Evolutionary conservation across 2,888 invertebrate genomes (phyloP), one percentile per base, ranked within the genome.

Genomic region (Macropis europaea): DNA sequence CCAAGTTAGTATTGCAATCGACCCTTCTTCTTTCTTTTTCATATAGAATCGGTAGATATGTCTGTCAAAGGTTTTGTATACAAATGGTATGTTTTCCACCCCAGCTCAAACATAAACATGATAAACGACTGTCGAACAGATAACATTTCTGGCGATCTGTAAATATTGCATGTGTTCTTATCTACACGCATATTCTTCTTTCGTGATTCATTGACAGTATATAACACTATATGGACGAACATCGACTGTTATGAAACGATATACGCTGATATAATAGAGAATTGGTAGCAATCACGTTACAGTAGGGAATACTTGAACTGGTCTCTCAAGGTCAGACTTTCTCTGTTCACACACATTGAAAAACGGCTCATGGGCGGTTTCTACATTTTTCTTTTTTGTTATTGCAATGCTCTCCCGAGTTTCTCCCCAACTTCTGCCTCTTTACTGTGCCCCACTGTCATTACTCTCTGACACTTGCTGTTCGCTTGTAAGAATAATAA

Each of bases 1-100:
- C 97, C 93, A 98, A 97, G 97, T 97, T 94, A 93, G 96, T 94
- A 91, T 73, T 73, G 34, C 15, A 62, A 48, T 62, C 34, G 13
- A 45, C n/a, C n/a, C 22, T 24, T 17, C 1, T 42, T 17, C 11
- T 32, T 26, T 52, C 7, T 11, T 36, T n/a, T 36, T 3, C 9
- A 3, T 34, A 11, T 34, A 11, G 15, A 0, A 43, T 40, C 28
- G n/a, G 22, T 50, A 43, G 42, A 60, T 9, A 11, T 15, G 9
- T 34, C 32, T 3, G 22, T 50, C 11, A 28, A 2, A 26, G 32
- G 15, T 30, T 36, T 32, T 3, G 17, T 17, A 7, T 13, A 32
- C 34, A 36, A 26, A 6, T 22, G n/a, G 26, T 38, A 13, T n/a
- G 38, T 40, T 38, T 9, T 5, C 15, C 7, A 34, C 38, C 6